These are phyloP conservation scores for Leucophenga maculata DNA, from an alignment of 2,888 invertebrate species.

Conservation along the genomic window DNA sequence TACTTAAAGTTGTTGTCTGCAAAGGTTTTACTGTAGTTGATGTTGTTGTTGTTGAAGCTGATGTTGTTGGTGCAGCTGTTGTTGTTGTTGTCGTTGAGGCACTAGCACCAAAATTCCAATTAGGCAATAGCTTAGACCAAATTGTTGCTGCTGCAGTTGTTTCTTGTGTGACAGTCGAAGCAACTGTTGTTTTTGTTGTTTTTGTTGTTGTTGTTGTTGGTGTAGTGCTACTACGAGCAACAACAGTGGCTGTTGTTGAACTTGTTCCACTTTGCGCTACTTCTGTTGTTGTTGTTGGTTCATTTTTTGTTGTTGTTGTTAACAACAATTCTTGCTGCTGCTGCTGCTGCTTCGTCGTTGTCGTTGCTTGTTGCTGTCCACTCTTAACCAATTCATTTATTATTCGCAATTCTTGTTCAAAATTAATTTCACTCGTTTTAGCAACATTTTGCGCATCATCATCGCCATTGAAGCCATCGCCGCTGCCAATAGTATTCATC, in stretches of 20 bases:
- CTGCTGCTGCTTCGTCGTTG: conserved; percentile 28
- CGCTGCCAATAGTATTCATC: conserved; percentile 54
- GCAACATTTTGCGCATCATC: background rate
- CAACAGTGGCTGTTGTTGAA: conserved; percentile 1
- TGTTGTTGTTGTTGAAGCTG: conserved; percentile 7
- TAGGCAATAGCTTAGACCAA: conserved; percentile 60
- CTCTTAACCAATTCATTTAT: conserved; percentile 69
- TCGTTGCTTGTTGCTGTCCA: conserved; percentile 37
- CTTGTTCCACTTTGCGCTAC: conserved; percentile 29
- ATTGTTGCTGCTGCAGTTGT: conserved; percentile 30
- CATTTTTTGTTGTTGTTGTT: conserved; percentile 27
- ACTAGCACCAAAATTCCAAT: conserved; percentile 32
- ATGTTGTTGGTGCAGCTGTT: conserved; percentile 18
- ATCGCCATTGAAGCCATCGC: conserved; percentile 25
- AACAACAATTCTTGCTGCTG: background rate
- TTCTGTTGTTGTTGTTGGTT: conserved; percentile 34
- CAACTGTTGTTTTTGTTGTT: conserved; percentile 34
- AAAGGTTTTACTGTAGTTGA: conserved; percentile 7
- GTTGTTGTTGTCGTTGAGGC: conserved; percentile 16
- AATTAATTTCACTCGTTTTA: conserved; percentile 56
- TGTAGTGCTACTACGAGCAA: background rate
- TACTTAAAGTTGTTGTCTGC: conserved; percentile 48
- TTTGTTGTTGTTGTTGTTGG: conserved; percentile 21
- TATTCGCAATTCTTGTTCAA: conserved; percentile 61
- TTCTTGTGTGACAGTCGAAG: conserved; percentile 34